Base-by-base conservation (phyloP, 2,888 invertebrate genomes). In the Phanerotoma sp. region DNA sequence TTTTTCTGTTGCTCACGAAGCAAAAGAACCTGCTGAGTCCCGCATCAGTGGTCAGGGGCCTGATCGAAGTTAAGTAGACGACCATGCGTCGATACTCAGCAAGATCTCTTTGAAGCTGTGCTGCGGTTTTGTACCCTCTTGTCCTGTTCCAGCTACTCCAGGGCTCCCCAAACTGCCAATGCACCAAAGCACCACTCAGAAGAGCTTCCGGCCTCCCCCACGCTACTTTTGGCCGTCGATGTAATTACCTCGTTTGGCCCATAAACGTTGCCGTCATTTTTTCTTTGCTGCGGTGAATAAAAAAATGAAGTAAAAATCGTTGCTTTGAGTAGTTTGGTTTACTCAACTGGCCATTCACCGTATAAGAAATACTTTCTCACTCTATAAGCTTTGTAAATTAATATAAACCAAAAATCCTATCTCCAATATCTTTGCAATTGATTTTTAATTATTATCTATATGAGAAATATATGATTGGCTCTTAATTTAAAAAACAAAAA, bases 1-100 rank as follows among this genome's bases (percentile, higher is more conserved):
- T 44, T 28, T 44, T 28, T 44, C 25, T 38, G 3, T 37, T 48
- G 16, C 35, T 37, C 13, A 33, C 13, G 16, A 30, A 20, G 38
- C 25, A 30, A 18, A 63, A 62, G 62, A 61, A 56, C 61, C 47
- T 47, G 62, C 64, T 66, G 66, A 66, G 72, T 73, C 68, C 67
- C 72, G 70, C 71, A 70, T 69, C 69, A 72, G 68, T 69, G 72
- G 73, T 68, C 70, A 65, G 67, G n/a, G 65, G 69, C 64, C 74
- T 75, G 75, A 75, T 76, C 75, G 73, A 74, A 75, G 74, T 73
- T 75, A 74, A 76, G 74, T 75, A 76, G 75, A 73, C 72, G 66
- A 67, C 66, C 62, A 62, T 66, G 59, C 54, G 47, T 55, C 47
- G 42, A 52, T 58, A 55, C 50, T 56, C 59, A 16, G 44, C 41